Evolutionary conservation across 2,888 invertebrate species (phyloP), one percentile per base, ranked within the genome.

Genomic region (Listrodromus nycthemerus): DNA sequence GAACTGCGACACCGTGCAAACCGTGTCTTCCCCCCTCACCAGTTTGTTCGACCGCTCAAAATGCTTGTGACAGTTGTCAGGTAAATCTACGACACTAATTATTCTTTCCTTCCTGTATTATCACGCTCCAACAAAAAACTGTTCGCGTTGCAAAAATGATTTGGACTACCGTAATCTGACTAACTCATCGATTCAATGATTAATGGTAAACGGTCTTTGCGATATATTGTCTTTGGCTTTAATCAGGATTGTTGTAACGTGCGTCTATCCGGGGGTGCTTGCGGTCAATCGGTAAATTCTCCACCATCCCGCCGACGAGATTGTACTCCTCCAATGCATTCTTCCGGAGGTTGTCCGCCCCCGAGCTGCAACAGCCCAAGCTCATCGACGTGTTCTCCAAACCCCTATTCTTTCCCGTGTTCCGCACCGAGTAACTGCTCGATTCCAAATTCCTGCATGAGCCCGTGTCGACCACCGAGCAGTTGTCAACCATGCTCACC

Each of bases 1-100:
- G 85, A 87, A 88, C 76, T 78, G 87, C 86, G 55, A 85, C 87
- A 21, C 86, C 86, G n/a, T 88, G 87, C 82, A 86, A 84, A 79
- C 88, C 88, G 16, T 89, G 89, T 78, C 75, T 85, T 58, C 85
- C 86, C 41, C 45, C 85, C 27, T 21, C 63, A n/a, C 21, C 81
- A 16, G 71, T 69, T 52, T 80, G 79, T 67, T 87, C 87, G 30
- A 75, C 27, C 52, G 27, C 58, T 16, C 61, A 27, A 30, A 27
- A 82, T 27, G 41, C 75, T 6, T 63, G 80, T 21, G 76, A 84
- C 30, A 76, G 85, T 78, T 82, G 80, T 86, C 85, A 89, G 88
- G 89, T 89, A 89, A 24, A 65, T 45, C 24, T 13, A 41, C 24
- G 27, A 45, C 30, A 48, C 63, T 30, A 55, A 13, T 16, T 52